Conservation (phyloP, 1,140 invertebrate genomes). For the Zophobas morio region DNA sequence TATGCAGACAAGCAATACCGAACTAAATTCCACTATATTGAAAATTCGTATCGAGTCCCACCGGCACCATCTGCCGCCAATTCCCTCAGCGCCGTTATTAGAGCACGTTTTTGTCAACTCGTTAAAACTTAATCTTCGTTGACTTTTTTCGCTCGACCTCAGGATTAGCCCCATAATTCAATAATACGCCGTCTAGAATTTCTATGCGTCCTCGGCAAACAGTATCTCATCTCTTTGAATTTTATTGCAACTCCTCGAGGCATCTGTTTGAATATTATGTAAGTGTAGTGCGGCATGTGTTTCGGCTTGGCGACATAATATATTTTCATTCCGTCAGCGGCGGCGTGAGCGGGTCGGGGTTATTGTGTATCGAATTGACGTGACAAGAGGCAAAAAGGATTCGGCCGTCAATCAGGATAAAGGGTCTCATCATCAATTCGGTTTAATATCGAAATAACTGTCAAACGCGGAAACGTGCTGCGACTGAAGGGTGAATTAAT, state of each 20-base stretch:
- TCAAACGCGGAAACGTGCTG: constrained; percentile 1
- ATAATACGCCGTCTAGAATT: constrained; percentile 7
- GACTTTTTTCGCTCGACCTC: constrained; percentile 1
- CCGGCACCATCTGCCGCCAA: neutral
- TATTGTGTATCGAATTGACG: constrained; percentile 33
- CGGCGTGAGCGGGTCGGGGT: constrained; percentile 3
- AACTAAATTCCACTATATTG: constrained; percentile 8
- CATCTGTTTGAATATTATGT: constrained; percentile 11
- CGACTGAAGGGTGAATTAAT: constrained; percentile 29
- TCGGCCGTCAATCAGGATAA: constrained; percentile 35
- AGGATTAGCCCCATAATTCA: constrained; percentile 17
- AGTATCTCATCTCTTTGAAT: neutral
- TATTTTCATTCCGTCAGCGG: constrained; percentile 16
- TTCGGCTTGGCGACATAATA: neutral
- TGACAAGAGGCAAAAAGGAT: constrained; percentile 17
- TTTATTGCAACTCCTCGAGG: constrained; percentile 23
- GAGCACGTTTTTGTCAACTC: constrained; percentile 26
- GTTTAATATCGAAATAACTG: constrained; percentile 23
- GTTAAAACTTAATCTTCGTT: constrained; percentile 25
- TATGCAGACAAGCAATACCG: neutral
- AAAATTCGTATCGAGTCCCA: neutral
- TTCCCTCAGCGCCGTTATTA: constrained; percentile 3
- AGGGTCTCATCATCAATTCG: constrained; percentile 22
- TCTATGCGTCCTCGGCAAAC: no score
- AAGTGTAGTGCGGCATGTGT: constrained; percentile 19